Percentiles rank a stretch among this genome's conserved stretches.
Conservation (phyloP, 2,797 vertebrate genomes). For the Simalia tracyae region DNA sequence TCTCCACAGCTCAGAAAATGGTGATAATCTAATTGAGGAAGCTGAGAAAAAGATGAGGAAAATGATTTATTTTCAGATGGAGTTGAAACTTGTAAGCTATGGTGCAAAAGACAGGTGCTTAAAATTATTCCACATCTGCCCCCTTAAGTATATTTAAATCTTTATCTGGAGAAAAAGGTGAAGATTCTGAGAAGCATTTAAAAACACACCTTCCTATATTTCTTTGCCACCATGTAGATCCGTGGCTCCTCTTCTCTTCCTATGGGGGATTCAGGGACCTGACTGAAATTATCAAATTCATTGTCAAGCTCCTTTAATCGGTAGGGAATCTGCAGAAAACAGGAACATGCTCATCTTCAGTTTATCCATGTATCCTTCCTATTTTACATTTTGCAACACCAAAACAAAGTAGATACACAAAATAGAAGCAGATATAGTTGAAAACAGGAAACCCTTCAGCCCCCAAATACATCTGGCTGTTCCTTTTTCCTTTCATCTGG, state of each 20-base stretch:
- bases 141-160: neutral
- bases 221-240: slow-evolving; percentile 96
- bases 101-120: neutral
- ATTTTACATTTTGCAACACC: neutral
- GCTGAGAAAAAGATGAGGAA: neutral
- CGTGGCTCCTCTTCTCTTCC: slow-evolving; percentile 95
- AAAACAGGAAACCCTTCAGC: neutral
- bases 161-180: neutral
- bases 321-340: slow-evolving; percentile 83
- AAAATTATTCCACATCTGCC: neutral
- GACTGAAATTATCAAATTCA: slow-evolving; percentile 93
- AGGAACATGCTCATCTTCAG: neutral
- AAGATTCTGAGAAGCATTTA: neutral
- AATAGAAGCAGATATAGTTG: neutral
- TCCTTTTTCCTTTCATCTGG: neutral
- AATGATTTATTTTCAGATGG: no score
- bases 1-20: neutral
- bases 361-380: neutral
- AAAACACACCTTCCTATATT: slow-evolving; percentile 90
- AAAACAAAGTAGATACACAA: neutral
- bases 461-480: neutral
- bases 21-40: neutral
- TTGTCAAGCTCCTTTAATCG: slow-evolving; percentile 90
- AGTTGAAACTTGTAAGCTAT: neutral
- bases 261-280: slow-evolving; percentile 92